These are phyloP conservation scores for Drosophila yooni DNA, from an alignment of 2,888 invertebrate species.

Conservation along the genomic window DNA sequence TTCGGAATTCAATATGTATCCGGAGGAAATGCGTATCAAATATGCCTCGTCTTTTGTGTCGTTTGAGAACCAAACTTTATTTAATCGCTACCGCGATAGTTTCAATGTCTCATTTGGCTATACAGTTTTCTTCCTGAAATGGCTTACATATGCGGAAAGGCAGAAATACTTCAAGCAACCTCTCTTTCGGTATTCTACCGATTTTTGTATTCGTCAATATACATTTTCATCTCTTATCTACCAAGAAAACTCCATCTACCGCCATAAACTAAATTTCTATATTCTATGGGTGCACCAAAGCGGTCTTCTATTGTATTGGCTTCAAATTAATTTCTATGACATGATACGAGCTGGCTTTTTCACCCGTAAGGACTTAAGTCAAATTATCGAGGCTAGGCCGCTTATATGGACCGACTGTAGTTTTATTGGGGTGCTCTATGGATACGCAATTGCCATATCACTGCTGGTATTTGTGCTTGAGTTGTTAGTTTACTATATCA, in stretches of 20 bases:
- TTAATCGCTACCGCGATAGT: slow-evolving; percentile 16
- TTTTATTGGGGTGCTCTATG: slow-evolving; percentile 25
- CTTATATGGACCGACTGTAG: slow-evolving; percentile 31
- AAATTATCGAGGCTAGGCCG: background rate
- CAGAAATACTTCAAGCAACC: slow-evolving; percentile 48
- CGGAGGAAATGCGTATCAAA: slow-evolving; percentile 35
- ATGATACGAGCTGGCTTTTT: slow-evolving; percentile 23
- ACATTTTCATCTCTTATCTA: slow-evolving; percentile 4
- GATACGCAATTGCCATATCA: slow-evolving; percentile 6
- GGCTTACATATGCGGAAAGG: slow-evolving; percentile 24
- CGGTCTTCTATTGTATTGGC: slow-evolving; percentile 34
- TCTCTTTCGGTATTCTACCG: slow-evolving; percentile 48
- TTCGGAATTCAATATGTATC: slow-evolving; percentile 37
- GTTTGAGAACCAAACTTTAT: slow-evolving; percentile 7
- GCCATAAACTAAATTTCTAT: slow-evolving; percentile 12
- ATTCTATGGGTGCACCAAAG: slow-evolving; percentile 12
- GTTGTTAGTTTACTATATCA: slow-evolving; percentile 31
- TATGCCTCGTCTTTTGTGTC: slow-evolving; percentile 46
- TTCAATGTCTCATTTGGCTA: slow-evolving; percentile 49
- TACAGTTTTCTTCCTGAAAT: slow-evolving; percentile 38
- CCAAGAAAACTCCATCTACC: slow-evolving; percentile 40
- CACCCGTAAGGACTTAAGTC: slow-evolving; percentile 26
- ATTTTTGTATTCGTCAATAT: slow-evolving; percentile 33
- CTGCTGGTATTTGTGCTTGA: slow-evolving; percentile 40
- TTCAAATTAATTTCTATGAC: slow-evolving; percentile 6